These are phyloP conservation scores for Podotricha telesiphe DNA, from an alignment of 2,888 invertebrate genomes.

Conservation along the genomic window DNA sequence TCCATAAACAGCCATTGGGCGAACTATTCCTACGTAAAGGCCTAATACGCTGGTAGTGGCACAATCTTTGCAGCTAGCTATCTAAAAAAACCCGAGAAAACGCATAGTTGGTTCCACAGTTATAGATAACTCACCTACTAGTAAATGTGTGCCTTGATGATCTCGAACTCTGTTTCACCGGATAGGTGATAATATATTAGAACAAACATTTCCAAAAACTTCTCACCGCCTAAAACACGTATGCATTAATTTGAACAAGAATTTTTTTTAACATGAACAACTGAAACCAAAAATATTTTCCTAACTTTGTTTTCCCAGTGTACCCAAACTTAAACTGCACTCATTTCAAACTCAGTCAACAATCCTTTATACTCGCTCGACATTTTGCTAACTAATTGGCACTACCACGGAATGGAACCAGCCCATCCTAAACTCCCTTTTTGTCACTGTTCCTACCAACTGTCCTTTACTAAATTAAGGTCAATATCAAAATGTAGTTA, in stretches of 20 bases:
- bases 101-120: too few species aligned
- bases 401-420: constrained; percentile 6
- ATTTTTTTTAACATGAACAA: background rate
- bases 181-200: too few species aligned
- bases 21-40: too few species aligned
- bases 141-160: too few species aligned
- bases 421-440: constrained; percentile 11
- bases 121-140: too few species aligned
- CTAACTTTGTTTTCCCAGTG: constrained; percentile 4
- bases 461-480: background rate
- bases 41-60: too few species aligned
- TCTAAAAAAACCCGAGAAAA: too few species aligned
- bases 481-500: background rate
- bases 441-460: background rate
- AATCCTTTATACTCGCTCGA: constrained; percentile 2
- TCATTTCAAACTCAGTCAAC: constrained; percentile 10
- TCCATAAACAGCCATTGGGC: too few species aligned
- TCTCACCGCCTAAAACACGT: too few species aligned
- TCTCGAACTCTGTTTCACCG: too few species aligned
- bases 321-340: constrained; percentile 19
- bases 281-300: background rate
- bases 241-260: background rate
- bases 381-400: constrained; percentile 33
- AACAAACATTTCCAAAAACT: too few species aligned
- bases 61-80: too few species aligned